These are phyloP conservation scores for Thamnophis elegans DNA, from an alignment of 2,797 vertebrate genomes.

Conservation along the genomic window DNA sequence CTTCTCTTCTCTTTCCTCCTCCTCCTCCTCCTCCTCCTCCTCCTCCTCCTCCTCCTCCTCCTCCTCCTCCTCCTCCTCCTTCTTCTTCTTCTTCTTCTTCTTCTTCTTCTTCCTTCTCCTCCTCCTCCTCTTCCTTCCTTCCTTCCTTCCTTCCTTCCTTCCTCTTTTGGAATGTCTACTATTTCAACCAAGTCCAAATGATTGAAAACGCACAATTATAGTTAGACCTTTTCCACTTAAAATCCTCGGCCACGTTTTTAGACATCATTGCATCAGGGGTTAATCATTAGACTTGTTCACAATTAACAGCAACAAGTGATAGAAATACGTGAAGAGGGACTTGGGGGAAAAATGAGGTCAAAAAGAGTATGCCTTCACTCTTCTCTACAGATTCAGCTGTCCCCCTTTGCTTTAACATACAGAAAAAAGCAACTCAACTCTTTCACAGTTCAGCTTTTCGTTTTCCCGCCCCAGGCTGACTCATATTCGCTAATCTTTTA, in stretches of 20 bases:
- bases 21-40: too few species aligned
- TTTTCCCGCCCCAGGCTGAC: conserved; percentile 44
- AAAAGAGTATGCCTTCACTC: not conserved
- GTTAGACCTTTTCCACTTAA: not conserved
- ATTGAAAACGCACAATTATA: not conserved
- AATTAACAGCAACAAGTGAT: not conserved
- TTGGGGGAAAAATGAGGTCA: not conserved
- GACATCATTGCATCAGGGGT: not conserved
- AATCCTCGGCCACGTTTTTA: not conserved
- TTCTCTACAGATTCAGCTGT: conserved; percentile 24
- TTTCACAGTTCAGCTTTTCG: conserved; percentile 52
- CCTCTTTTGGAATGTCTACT: not conserved
- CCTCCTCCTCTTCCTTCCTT: too few species aligned
- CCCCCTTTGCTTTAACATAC: not conserved
- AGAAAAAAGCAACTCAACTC: conserved; percentile 51
- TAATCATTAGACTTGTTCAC: not conserved
- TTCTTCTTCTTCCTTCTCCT: too few species aligned
- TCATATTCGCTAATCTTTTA: conserved; percentile 61
- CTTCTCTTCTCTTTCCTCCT: too few species aligned
- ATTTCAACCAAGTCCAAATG: not conserved
- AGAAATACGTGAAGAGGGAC: not conserved
- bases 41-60: too few species aligned
- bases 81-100: too few species aligned
- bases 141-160: too few species aligned
- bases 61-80: too few species aligned